Conservation (phyloP, 2,113 vertebrate genomes). For the Campylomormyrus numenius region DNA sequence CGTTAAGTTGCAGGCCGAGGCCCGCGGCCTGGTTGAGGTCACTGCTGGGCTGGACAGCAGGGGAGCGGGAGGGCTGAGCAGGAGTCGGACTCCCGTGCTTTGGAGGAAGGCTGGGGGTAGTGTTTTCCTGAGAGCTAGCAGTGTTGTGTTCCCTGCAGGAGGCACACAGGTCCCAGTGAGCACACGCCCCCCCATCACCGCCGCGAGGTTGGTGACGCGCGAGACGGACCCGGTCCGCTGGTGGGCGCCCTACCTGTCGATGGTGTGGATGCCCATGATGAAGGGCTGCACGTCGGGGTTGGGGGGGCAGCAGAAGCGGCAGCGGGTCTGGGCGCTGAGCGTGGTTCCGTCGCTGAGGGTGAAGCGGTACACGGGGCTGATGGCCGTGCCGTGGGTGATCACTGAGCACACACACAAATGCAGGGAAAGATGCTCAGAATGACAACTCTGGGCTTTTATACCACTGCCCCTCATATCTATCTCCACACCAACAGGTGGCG, state of each 20-base stretch:
- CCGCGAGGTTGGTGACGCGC: background rate
- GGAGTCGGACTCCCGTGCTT: constrained; percentile 69
- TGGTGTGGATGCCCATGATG: constrained; percentile 96
- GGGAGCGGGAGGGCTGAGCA: constrained; percentile 65
- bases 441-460: background rate
- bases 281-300: constrained; percentile 88
- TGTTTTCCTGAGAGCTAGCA: constrained; percentile 89
- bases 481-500: background rate
- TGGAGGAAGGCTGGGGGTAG: constrained; percentile 72
- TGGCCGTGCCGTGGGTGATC: constrained; percentile 87
- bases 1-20: constrained; percentile 65
- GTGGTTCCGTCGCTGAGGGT: constrained; percentile 84
- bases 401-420: constrained; percentile 54
- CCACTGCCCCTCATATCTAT: background rate
- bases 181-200: background rate
- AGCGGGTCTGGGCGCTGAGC: constrained; percentile 92
- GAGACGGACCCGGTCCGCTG: background rate
- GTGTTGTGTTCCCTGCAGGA: constrained; percentile 82
- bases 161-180: background rate
- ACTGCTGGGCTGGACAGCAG: constrained; percentile 53
- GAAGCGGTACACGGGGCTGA: constrained; percentile 93
- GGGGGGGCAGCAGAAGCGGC: constrained; percentile 89
- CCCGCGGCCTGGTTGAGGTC: constrained; percentile 62
- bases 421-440: background rate
- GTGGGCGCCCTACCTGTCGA: constrained; percentile 72